Base-by-base conservation (phyloP, 1,140 invertebrate genomes). In the Drosophila kikkawai region DNA sequence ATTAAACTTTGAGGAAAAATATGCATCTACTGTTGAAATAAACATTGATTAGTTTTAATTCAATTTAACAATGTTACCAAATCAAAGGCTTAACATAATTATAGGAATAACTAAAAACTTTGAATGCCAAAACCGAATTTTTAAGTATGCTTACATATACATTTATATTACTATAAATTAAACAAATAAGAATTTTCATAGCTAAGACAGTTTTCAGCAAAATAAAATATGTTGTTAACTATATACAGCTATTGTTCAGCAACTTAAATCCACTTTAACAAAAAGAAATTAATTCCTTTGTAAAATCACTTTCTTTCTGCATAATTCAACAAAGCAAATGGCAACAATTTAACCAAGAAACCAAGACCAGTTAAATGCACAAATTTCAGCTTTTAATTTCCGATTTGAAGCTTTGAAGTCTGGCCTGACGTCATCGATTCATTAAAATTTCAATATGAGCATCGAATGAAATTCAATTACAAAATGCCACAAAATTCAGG, bases 391-490 rank as follows among this genome's bases (percentile, higher is more conserved):
- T 36, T 45, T 66, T 55, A 37, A 70, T 70, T 68, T 70, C 48
- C 63, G 67, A 45, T 51, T 55, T 4, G 3, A 11, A 7, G 63
- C 67, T 70, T 70, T 68, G 63, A 70, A 70, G 63, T 68, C 64
- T 45, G 13, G 7, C n/a, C 17, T 22, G 7, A 15, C 37, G 12
- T 22, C 32, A 22, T 63, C 41, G 41, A 42, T 73, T 61, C 48
- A 48, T 61, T 48, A 58, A 77, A 45, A 60, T 56, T 60, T 65
- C 53, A 77, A 67, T 73, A 61, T 53, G 36, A 59, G 50, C 45
- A 34, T 44, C 41, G 51, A 48, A 56, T 47, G 42, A 70, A 83
- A 83, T 79, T 76, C 65, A 75, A 80, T 83, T 83, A 71, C 44
- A 64, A 76, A 83, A 70, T 80, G 71, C 47, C 71, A 77, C 53